These are phyloP conservation scores for Parasteatoda tepidariorum DNA, from an alignment of 1,140 invertebrate species.

Conservation along the genomic window DNA sequence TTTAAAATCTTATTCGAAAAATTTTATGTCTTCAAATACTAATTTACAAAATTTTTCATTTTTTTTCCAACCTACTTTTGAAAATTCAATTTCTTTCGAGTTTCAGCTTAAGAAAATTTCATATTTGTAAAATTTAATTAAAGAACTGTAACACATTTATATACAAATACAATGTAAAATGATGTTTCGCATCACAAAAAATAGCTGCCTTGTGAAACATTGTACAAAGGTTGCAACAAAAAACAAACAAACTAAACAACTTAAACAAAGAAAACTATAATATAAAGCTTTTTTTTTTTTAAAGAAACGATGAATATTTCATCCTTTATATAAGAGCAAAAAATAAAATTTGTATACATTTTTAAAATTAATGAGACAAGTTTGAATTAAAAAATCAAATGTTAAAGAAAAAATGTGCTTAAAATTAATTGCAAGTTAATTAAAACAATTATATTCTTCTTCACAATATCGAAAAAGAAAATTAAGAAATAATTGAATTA, in stretches of 20 bases:
- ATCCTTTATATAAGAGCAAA: background rate
- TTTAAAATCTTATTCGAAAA: background rate
- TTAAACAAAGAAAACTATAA: too few relatives aligned
- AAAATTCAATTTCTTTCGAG: background rate
- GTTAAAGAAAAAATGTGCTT: too few relatives aligned
- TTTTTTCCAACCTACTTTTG: background rate
- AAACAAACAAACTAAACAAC: background rate
- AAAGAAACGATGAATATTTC: background rate
- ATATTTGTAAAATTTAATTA: too few relatives aligned
- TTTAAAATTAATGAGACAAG: too few relatives aligned
- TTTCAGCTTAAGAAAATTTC: too few relatives aligned
- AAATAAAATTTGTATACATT: too few relatives aligned
- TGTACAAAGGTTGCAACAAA: background rate
- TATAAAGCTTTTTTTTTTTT: background rate
- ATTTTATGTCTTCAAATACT: background rate
- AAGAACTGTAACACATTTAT: background rate
- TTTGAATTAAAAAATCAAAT: too few relatives aligned
- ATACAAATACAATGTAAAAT: background rate
- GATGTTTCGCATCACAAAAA: background rate
- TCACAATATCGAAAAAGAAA: too few relatives aligned
- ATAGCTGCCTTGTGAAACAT: background rate
- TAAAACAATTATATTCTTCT: too few relatives aligned
- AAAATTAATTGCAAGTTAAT: too few relatives aligned
- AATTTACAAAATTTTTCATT: background rate
- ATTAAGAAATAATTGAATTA: too few relatives aligned